phyloP scores from a whole-genome alignment of 2,888 invertebrate genomes.

The Cremastinae sp. region DNA sequence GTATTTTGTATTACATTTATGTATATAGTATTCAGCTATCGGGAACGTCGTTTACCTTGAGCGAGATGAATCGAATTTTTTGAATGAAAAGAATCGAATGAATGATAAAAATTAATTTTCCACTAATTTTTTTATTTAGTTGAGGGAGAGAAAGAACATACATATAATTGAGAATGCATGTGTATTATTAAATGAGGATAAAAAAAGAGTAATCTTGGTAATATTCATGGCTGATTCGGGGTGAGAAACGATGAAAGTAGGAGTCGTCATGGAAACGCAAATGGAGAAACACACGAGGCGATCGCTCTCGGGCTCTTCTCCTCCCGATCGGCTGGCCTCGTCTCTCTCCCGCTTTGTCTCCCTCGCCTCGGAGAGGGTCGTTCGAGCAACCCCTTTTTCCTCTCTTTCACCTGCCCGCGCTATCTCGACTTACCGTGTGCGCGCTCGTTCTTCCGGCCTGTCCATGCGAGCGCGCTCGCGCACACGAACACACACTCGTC shows the following conservation, averaged over 20 bases:
- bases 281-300: conserved; percentile 77
- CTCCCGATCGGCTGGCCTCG: conserved; percentile 48
- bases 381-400: conserved; percentile 38
- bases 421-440: conserved; percentile 57
- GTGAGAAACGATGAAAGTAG: conserved; percentile 66
- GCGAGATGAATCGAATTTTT: no score
- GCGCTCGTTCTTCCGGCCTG: conserved; percentile 46
- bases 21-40: no score
- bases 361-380: conserved; percentile 27
- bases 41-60: no score
- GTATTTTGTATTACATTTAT: no score
- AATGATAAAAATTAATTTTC: no score
- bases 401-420: conserved; percentile 72
- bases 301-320: conserved; percentile 57
- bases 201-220: conserved; percentile 15
- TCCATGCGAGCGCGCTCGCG: conserved; percentile 17
- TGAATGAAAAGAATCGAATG: no score
- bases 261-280: conserved; percentile 73
- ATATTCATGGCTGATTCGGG: conserved; percentile 19
- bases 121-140: no score
- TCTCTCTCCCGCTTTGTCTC: conserved; percentile 35
- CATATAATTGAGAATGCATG: no score
- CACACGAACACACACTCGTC: neutral
- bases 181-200: no score
- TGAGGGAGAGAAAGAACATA: no score